Percentiles rank a stretch among this genome's conserved stretches.
Evolutionary conservation across 2,888 invertebrate species (phyloP).

Genomic region (Tenodera sinensis): DNA sequence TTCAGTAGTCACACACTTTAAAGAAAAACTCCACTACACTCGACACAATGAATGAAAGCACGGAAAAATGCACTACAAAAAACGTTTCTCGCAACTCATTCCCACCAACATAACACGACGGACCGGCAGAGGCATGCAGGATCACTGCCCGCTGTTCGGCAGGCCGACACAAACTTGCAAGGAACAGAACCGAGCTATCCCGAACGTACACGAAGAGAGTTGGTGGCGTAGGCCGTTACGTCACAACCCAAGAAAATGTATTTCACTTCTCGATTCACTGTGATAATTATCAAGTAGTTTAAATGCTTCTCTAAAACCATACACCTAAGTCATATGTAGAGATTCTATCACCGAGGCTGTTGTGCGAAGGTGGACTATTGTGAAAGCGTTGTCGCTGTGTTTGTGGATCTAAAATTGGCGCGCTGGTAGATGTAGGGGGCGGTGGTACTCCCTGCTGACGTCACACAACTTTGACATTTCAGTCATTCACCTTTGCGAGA

Average conservation of each 20-base stretch:
- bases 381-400: background rate
- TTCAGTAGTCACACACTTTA: constrained; percentile 13
- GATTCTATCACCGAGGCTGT: background rate
- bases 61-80: constrained; percentile 7
- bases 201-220: constrained; percentile 22
- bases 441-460: constrained; percentile 23
- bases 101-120: background rate
- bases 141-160: constrained; percentile 30
- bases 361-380: background rate
- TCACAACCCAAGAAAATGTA: background rate
- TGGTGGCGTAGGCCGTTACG: constrained; percentile 22
- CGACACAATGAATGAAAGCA: background rate
- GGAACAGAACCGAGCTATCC: constrained; percentile 20
- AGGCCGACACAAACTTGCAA: constrained; percentile 10
- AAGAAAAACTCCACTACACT: background rate
- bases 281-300: background rate
- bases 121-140: constrained; percentile 28
- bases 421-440: background rate
- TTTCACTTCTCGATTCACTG: background rate
- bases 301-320: background rate
- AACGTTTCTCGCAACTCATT: background rate
- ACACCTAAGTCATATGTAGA: background rate
- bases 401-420: background rate
- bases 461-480: constrained; percentile 29
- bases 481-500: constrained; percentile 30